A percentile compares a stretch with the other conserved stretches of the same genome.
These are phyloP conservation scores for Micromussa lordhowensis DNA, from an alignment of 92 coral and sea anemone species.

Conservation along the genomic window DNA sequence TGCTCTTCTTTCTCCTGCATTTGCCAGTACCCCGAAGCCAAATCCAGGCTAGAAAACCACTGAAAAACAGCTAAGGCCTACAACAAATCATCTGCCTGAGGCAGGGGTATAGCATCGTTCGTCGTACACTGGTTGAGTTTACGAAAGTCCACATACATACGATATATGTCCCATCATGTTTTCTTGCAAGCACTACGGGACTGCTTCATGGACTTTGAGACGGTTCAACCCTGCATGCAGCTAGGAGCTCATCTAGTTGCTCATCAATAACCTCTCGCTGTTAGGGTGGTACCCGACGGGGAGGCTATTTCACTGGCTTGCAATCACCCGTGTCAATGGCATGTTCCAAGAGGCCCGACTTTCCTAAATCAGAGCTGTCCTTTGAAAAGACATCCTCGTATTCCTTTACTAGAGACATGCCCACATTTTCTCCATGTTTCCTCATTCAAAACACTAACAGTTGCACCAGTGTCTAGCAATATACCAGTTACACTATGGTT, in stretches of 20 bases:
- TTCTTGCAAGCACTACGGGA: conserved; percentile 21
- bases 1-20: conserved; percentile 16
- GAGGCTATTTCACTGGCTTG: too few species aligned
- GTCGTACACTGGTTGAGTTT: conserved; percentile 32
- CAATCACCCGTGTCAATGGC: too few species aligned
- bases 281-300: too few species aligned
- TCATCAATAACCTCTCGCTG: too few species aligned
- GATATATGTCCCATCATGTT: conserved; percentile 16
- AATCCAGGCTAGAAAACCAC: conserved; percentile 3
- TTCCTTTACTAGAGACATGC: too few species aligned
- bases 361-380: too few species aligned
- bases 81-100: conserved; percentile 56
- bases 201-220: conserved; percentile 62
- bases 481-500: too few species aligned
- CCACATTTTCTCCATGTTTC: too few species aligned
- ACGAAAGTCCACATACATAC: conserved; percentile 2
- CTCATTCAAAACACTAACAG: too few species aligned
- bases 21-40: conserved; percentile 41
- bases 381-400: too few species aligned
- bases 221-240: conserved; percentile 28
- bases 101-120: conserved; percentile 63
- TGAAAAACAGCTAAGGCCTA: conserved; percentile 46
- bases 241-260: conserved; percentile 48
- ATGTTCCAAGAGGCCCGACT: too few species aligned
- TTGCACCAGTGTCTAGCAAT: too few species aligned